These are phyloP conservation scores for Ceratina japonica DNA, from an alignment of 1,140 invertebrate genomes.

Conservation along the genomic window DNA sequence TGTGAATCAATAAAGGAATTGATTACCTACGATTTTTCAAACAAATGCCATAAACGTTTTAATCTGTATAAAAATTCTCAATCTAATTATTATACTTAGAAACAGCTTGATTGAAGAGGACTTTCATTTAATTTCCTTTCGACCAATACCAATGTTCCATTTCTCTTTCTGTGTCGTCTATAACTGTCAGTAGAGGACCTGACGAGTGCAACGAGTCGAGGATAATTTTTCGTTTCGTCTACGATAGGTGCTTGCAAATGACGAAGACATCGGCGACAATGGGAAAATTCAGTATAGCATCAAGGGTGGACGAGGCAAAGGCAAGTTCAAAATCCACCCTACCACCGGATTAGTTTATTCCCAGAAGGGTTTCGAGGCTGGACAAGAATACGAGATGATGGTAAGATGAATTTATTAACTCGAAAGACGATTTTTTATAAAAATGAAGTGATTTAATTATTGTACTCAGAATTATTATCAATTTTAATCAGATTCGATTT, in stretches of 20 bases:
- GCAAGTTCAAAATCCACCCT: constrained; percentile 89
- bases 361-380: constrained; percentile 84
- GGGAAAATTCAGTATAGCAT: constrained; percentile 90
- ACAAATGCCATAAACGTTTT: too few species aligned
- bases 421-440: background rate
- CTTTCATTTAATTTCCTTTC: too few species aligned
- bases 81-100: too few species aligned
- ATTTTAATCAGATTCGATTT: too few species aligned
- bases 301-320: constrained; percentile 86
- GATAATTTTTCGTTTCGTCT: constrained; percentile 19
- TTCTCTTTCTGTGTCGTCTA: constrained; percentile 34
- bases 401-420: constrained; percentile 78
- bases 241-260: constrained; percentile 89
- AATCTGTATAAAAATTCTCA: too few species aligned
- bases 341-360: constrained; percentile 90
- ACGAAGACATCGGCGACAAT: constrained; percentile 90
- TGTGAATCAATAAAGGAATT: too few species aligned
- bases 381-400: constrained; percentile 89
- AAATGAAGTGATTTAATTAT: background rate
- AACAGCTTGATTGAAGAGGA: background rate
- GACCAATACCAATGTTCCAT: background rate
- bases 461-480: background rate
- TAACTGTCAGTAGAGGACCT: constrained; percentile 20
- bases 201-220: background rate
- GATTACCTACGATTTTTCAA: too few species aligned